Conservation (phyloP, 30 jellyfish, hydroid and myxozoan species). For the Aurelia aurita region DNA sequence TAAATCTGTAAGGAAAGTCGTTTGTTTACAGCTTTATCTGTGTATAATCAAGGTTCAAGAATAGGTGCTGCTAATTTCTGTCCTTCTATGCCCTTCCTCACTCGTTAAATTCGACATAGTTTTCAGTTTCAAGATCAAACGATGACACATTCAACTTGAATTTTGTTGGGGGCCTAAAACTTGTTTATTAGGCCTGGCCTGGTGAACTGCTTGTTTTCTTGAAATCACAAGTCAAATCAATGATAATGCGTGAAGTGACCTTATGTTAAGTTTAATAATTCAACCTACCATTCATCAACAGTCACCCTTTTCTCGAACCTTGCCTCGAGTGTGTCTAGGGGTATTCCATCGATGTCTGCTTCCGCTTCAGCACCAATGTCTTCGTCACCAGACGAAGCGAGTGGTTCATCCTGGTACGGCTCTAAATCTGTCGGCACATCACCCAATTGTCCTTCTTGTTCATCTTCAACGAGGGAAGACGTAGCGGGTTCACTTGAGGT, state of each 20-base stretch:
- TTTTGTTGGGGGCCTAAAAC: too few relatives aligned
- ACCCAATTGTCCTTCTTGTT: neutral
- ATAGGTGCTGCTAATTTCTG: too few relatives aligned
- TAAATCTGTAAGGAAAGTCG: too few relatives aligned
- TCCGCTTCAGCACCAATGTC: slow-evolving; percentile 10
- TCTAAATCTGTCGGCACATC: neutral
- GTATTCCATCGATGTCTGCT: slow-evolving; percentile 24
- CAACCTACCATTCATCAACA: slow-evolving; percentile 12
- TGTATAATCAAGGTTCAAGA: too few relatives aligned
- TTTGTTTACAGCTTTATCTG: too few relatives aligned
- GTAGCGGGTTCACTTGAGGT: neutral
- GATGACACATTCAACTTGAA: too few relatives aligned
- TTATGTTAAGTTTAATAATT: neutral
- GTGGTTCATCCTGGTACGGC: slow-evolving; percentile 36
- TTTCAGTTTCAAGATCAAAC: too few relatives aligned
- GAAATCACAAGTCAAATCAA: neutral
- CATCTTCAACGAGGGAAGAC: neutral
- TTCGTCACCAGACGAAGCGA: slow-evolving; percentile 22
- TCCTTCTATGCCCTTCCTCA: too few relatives aligned
- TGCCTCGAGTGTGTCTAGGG: slow-evolving; percentile 5
- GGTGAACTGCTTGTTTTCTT: neutral
- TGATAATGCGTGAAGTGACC: neutral
- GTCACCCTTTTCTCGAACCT: slow-evolving; percentile 2
- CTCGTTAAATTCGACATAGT: too few relatives aligned
- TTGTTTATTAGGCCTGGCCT: too few relatives aligned